These are phyloP conservation scores for Mesopsocus fuscifrons DNA, from an alignment of 2,888 invertebrate genomes.

Conservation along the genomic window DNA sequence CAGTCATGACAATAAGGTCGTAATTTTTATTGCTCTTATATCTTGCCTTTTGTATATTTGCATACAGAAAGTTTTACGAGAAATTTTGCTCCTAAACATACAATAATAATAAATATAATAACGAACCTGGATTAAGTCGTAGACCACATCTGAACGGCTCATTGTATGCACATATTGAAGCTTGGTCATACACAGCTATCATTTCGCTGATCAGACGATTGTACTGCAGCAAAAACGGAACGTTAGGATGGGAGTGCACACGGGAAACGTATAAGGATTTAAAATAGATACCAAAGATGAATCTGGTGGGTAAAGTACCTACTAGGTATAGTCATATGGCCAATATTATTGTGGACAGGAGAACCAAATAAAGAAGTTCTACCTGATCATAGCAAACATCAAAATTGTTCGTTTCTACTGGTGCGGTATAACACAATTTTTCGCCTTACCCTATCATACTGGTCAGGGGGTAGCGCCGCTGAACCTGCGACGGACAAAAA, in stretches of 20 bases:
- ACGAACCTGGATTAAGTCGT: slow-evolving; percentile 62
- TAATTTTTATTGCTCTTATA: too few species aligned
- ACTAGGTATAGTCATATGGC: too few species aligned
- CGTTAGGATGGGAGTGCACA: not conserved
- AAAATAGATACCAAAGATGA: not conserved
- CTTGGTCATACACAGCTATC: slow-evolving; percentile 70
- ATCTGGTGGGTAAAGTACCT: not conserved
- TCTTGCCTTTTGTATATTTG: too few species aligned
- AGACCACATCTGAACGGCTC: slow-evolving; percentile 68
- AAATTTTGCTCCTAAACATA: too few species aligned
- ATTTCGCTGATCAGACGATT: slow-evolving; percentile 75
- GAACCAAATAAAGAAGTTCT: too few species aligned
- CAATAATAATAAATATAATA: too few species aligned
- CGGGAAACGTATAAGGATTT: not conserved
- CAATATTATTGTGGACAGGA: too few species aligned
- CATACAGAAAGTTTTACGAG: too few species aligned
- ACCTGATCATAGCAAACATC: too few species aligned
- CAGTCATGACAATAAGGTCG: too few species aligned
- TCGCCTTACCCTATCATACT: slow-evolving; percentile 63
- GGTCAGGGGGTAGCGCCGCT: slow-evolving; percentile 63
- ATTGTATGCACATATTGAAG: slow-evolving; percentile 66
- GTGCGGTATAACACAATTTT: too few species aligned
- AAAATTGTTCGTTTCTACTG: too few species aligned
- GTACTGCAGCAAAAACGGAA: slow-evolving; percentile 42
- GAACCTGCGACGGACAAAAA: slow-evolving; percentile 65